A percentile compares a stretch with the other conserved stretches of the same genome.
phyloP scores from a whole-genome alignment of 2,797 vertebrate species.

The Platyrinchus mystaceus region DNA sequence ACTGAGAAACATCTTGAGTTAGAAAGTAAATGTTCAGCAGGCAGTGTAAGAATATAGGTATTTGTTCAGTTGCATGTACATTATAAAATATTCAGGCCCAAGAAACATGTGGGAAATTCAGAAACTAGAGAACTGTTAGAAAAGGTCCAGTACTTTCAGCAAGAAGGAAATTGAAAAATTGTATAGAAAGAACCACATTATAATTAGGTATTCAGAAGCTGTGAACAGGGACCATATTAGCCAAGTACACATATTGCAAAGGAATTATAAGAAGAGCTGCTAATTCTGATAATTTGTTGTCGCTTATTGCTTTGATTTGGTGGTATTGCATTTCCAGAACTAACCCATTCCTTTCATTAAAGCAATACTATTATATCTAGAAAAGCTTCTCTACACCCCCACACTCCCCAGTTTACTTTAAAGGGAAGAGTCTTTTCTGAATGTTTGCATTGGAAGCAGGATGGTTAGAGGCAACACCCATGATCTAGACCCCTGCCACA shows the following conservation, averaged over 20 bases:
- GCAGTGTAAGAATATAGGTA: neutral
- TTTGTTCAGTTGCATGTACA: neutral
- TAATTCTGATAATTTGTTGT: neutral
- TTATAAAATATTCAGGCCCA: neutral
- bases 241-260: neutral
- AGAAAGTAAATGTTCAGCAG: neutral
- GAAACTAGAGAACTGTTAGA: neutral
- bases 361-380: neutral
- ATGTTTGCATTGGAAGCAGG: neutral
- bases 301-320: neutral
- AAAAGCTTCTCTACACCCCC: no score
- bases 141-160: neutral
- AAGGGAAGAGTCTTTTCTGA: neutral
- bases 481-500: neutral
- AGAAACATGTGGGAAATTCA: neutral
- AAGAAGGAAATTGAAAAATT: conserved; percentile 22
- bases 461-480: neutral
- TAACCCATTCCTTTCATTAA: neutral
- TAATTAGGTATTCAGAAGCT: conserved; percentile 9
- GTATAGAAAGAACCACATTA: neutral
- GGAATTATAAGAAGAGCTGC: neutral
- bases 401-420: neutral
- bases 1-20: neutral
- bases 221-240: neutral
- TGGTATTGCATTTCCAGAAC: neutral